Evolutionary conservation across 2,797 vertebrate species (phyloP), one percentile per base, ranked within the genome.

Genomic region (Lepilemur septentrionalis): DNA sequence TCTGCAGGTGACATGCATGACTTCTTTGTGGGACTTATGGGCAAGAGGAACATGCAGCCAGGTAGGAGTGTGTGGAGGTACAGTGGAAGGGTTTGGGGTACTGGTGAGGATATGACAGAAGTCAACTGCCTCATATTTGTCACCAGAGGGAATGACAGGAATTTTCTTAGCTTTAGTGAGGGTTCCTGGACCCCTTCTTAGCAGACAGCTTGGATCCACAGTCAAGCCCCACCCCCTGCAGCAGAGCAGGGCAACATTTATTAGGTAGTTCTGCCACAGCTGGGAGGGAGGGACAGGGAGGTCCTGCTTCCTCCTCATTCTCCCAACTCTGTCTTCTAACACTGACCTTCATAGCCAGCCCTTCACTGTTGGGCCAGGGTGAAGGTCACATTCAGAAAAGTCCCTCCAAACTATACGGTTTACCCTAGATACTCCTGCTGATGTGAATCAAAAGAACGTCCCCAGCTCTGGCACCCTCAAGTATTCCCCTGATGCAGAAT

Each of bases 1-100:
- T 90, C 97, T 97, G 48, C 96, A 99, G 99, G 99, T 92, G 99
- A 99, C 95, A 99, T 99, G 99, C 99, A 99, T 89, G 99, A 99
- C 96, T 99, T 99, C 96, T 99, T 99, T 98, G 99, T 99, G 97
- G 99, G 99, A 92, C 99, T 99, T 20, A 99, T 99, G 99, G 99
- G 99, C 93, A 99, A 99, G 97, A 99, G 99, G 98, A 99, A 98
- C 96, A 98, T 98, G 73, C 99, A 99, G 84, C 52, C 98, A 84
- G 99, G 99, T 99, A 93, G 41, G 96, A 69, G 32, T 50, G 25
- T 12, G 20, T 32, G 69, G 59, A 87, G 97, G 97, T 85, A 35
- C 70, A 4, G 23, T 10, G 18, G 25, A n/a, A 61, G 35, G 59
- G 9, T 8, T 46, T 75, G 35, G 4, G 1, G 10, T 6, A 25